A percentile compares a stretch with the other conserved stretches of the same genome.
These are phyloP conservation scores for Gymnogyps californianus DNA, from an alignment of 2,113 vertebrate genomes.

Conservation along the genomic window DNA sequence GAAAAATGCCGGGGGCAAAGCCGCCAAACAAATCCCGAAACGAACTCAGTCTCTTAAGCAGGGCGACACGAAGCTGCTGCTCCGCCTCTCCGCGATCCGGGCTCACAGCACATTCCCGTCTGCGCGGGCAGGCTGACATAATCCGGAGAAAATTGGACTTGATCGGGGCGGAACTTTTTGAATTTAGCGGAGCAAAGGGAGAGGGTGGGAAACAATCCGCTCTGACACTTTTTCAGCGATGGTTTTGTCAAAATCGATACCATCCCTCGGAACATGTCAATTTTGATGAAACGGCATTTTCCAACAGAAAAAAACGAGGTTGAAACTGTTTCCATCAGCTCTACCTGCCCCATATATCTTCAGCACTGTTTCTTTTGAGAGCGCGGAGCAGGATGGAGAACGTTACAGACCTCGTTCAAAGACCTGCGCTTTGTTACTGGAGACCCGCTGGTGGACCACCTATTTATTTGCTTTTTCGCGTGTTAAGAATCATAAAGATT, in stretches of 20 bases:
- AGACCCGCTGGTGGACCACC: neutral
- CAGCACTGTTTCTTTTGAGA: neutral
- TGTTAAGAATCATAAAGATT: neutral
- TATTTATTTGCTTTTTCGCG: neutral
- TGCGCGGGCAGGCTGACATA: neutral
- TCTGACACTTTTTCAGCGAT: neutral
- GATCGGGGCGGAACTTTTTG: neutral
- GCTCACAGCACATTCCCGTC: neutral
- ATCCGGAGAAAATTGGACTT: neutral
- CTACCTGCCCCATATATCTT: neutral
- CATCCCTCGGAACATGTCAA: neutral
- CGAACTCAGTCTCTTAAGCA: neutral
- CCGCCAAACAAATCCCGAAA: fast-evolving
- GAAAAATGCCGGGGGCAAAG: neutral
- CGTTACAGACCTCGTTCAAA: neutral
- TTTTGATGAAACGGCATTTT: neutral
- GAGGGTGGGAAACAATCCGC: neutral
- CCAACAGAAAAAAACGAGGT: neutral
- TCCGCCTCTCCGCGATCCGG: neutral
- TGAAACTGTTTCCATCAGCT: neutral
- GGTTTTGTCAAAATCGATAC: neutral
- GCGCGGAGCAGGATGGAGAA: neutral
- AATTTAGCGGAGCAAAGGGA: neutral
- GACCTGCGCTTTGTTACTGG: neutral
- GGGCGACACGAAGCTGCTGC: neutral